Conservation (phyloP, 2,888 invertebrate genomes). For the Sinelater perroti region DNA sequence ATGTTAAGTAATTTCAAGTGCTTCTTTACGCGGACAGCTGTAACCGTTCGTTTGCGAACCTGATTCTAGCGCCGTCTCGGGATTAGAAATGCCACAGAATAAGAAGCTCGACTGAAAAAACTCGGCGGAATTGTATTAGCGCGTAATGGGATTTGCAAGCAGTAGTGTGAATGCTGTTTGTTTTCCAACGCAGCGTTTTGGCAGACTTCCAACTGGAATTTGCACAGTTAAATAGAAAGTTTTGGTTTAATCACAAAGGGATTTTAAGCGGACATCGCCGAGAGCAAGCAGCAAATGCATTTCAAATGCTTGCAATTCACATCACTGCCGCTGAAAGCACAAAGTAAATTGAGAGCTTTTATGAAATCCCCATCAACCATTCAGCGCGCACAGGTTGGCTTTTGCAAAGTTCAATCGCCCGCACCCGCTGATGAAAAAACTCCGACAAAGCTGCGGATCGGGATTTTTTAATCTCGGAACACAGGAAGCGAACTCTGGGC, state of each 20-base stretch:
- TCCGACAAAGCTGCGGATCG: not conserved
- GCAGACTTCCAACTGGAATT: too few relatives aligned
- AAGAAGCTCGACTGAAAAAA: constrained; percentile 9
- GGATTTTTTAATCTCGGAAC: constrained; percentile 6
- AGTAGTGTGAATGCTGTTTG: too few relatives aligned
- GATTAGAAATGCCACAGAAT: constrained; percentile 7
- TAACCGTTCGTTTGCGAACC: constrained; percentile 23
- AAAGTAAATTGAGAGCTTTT: constrained; percentile 21
- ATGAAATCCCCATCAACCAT: constrained; percentile 17
- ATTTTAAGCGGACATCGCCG: not conserved
- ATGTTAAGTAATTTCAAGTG: constrained; percentile 20
- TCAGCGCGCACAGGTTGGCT: not conserved
- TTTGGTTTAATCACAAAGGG: too few relatives aligned
- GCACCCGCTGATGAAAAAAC: constrained; percentile 1
- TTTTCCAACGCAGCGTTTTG: too few relatives aligned
- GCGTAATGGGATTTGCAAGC: not conserved
- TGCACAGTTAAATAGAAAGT: too few relatives aligned
- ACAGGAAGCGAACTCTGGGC: not conserved
- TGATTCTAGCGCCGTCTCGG: constrained; percentile 12
- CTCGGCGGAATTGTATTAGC: not conserved
- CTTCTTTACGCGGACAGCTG: constrained; percentile 16
- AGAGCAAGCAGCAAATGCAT: not conserved
- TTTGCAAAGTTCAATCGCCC: constrained; percentile 1
- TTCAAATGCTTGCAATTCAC: constrained; percentile 10
- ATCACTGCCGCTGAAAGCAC: constrained; percentile 13